These are phyloP conservation scores for Zaprionus bogoriensis DNA, from an alignment of 2,888 invertebrate species.

Conservation along the genomic window DNA sequence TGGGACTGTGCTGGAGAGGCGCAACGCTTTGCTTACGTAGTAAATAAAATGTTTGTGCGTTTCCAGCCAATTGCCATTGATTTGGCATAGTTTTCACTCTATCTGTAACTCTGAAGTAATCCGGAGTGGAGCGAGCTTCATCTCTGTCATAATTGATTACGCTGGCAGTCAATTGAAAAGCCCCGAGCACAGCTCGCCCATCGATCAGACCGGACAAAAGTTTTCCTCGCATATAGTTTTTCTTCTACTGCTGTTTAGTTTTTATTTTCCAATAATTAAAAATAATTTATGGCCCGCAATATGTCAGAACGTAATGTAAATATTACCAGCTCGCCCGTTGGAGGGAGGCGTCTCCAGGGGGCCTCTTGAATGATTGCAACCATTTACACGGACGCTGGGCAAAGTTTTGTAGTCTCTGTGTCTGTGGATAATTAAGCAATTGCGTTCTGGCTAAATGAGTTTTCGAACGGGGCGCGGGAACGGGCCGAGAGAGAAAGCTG, in stretches of 20 bases:
- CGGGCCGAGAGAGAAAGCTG: not conserved
- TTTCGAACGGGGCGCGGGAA: constrained; percentile 29
- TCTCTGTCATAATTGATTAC: constrained; percentile 42
- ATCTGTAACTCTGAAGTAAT: constrained; percentile 16
- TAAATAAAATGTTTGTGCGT: constrained; percentile 52
- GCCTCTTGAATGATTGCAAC: constrained; percentile 66
- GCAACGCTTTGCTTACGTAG: constrained; percentile 46
- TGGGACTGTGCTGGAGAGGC: not conserved
- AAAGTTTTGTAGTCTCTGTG: constrained; percentile 44
- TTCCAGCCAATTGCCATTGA: constrained; percentile 53
- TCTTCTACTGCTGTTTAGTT: constrained; percentile 7
- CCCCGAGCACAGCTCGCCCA: constrained; percentile 28
- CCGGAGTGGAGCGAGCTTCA: not conserved
- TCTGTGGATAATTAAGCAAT: constrained; percentile 75
- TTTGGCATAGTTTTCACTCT: constrained; percentile 58
- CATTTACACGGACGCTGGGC: constrained; percentile 39
- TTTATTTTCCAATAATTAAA: constrained; percentile 65
- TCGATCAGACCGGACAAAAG: constrained; percentile 51
- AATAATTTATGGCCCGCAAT: constrained; percentile 72
- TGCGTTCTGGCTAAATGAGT: constrained; percentile 73
- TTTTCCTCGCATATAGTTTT: constrained; percentile 35
- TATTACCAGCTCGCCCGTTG: constrained; percentile 40
- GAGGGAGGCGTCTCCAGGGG: constrained; percentile 24
- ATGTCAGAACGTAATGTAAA: constrained; percentile 65
- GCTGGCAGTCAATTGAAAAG: constrained; percentile 35